Percentiles rank a stretch among this genome's conserved stretches.
Evolutionary conservation across 2,113 vertebrate species (phyloP).

Genomic region (Eupsittula cactorum): DNA sequence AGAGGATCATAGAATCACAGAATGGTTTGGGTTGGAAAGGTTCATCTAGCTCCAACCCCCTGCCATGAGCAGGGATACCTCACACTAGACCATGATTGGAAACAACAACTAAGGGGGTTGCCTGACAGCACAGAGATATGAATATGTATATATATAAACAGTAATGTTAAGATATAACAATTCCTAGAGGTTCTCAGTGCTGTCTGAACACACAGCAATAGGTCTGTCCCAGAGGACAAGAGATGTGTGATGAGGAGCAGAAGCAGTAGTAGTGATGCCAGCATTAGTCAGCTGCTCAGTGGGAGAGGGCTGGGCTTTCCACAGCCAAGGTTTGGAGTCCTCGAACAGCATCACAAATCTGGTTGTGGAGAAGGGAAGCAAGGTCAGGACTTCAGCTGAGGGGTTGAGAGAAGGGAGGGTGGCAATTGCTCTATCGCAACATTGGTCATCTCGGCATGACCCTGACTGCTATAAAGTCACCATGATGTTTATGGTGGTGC

Average conservation of each 20-base stretch:
- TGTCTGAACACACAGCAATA: not conserved
- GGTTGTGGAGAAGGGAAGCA: not conserved
- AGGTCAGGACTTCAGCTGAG: not conserved
- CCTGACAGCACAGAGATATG: not conserved
- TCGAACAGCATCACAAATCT: fast-evolving
- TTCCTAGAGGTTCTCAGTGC: not conserved
- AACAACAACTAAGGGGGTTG: not conserved
- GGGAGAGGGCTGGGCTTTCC: not conserved
- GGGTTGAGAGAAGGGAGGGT: not conserved
- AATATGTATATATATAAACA: not conserved
- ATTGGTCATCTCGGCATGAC: not conserved
- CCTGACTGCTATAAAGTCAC: not conserved
- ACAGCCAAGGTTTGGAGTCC: not conserved
- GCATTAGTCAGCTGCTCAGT: not conserved
- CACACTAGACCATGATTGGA: not conserved
- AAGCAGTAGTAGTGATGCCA: not conserved
- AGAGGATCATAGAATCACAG: not conserved
- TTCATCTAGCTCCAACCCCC: not conserved
- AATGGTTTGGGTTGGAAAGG: not conserved
- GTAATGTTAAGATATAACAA: not conserved
- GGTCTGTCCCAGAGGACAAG: not conserved
- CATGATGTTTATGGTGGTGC: not conserved
- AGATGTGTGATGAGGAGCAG: not conserved
- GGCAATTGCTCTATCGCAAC: fast-evolving
- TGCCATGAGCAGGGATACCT: not conserved